These are phyloP conservation scores for Achatina immaculata DNA, from an alignment of 1,140 invertebrate species.

Conservation along the genomic window DNA sequence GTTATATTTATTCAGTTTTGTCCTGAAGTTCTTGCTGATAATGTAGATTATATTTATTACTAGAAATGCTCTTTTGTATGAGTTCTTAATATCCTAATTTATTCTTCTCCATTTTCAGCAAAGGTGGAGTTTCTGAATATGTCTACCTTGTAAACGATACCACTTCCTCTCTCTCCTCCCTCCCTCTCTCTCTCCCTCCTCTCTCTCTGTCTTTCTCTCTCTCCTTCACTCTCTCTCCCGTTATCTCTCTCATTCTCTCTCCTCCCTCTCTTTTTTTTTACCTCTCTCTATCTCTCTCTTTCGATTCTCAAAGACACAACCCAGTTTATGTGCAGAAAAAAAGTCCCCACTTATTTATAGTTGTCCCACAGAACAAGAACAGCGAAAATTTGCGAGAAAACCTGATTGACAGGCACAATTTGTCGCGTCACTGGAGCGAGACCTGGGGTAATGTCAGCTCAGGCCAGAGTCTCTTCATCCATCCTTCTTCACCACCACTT, in stretches of 20 bases:
- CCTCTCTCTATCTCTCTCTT: background rate
- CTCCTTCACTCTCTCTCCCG: background rate
- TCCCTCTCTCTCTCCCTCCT: conserved; percentile 12
- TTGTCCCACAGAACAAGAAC: background rate
- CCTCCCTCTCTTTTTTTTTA: background rate
- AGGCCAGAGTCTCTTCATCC: background rate
- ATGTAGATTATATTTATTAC: too few relatives aligned
- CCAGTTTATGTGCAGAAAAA: background rate
- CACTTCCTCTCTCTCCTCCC: background rate
- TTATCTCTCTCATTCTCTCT: background rate
- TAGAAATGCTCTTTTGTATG: too few relatives aligned
- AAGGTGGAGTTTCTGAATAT: too few relatives aligned
- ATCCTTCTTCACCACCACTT: background rate
- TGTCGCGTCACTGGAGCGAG: background rate
- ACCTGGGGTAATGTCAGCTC: background rate
- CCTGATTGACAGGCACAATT: background rate
- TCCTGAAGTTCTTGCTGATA: too few relatives aligned
- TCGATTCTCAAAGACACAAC: background rate
- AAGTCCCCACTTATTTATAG: background rate
- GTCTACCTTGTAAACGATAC: too few relatives aligned
- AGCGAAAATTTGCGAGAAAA: background rate
- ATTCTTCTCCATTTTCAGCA: too few relatives aligned
- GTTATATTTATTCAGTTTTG: too few relatives aligned
- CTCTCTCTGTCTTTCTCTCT: conserved; percentile 4
- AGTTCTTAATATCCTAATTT: too few relatives aligned